Evolutionary conservation across 2,113 vertebrate species (phyloP), one percentile per base, ranked within the genome.

Genomic region (Hypanus sabinus): DNA sequence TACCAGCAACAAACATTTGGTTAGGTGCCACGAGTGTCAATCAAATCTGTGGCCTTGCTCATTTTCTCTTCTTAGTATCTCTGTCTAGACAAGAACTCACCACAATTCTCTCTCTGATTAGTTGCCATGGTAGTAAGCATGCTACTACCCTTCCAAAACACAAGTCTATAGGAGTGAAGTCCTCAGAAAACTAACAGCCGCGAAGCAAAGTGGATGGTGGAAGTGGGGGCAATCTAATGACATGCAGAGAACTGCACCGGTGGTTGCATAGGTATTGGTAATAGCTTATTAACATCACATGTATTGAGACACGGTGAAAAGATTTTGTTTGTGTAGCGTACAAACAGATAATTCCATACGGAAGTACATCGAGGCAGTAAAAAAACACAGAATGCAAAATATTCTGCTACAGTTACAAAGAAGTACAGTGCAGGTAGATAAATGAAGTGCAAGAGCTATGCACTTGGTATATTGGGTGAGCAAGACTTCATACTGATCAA

Each of bases 51-150:
- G 30, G 16, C 70, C 62, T 76, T 10, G 18, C 0, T 94, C 93
- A 70, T n/a, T 94, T 94, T 94, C 94, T 75, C 14, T 71, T 83
- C 30, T 46, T 36, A 77, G 85, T 95, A 94, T 80, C 12, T 38
- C 80, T 81, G 0, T 20, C 65, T 16, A 38, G 60, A 77, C 73
- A 33, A 65, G 60, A 18, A 57, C 60, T 68, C 27, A 0, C 87
- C 87, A 68, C 62, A 33, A 91, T 36, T 91, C 62, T 22, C 33
- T 36, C n/a, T 87, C 83, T 36, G 33, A 38, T 91, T 65, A 36
- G 62, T 70, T 91, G 62, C 16, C 62, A 65, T 70, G 62, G n/a
- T 38, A 16, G n/a, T 16, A 27, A 91, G 30, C 62, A 55, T 70
- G 70, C 24, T 70, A 70, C 60, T 36, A 20, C 12, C n/a, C 22